phyloP scores from a whole-genome alignment of 1,140 invertebrate species.

The Drosophila nebulosa region DNA sequence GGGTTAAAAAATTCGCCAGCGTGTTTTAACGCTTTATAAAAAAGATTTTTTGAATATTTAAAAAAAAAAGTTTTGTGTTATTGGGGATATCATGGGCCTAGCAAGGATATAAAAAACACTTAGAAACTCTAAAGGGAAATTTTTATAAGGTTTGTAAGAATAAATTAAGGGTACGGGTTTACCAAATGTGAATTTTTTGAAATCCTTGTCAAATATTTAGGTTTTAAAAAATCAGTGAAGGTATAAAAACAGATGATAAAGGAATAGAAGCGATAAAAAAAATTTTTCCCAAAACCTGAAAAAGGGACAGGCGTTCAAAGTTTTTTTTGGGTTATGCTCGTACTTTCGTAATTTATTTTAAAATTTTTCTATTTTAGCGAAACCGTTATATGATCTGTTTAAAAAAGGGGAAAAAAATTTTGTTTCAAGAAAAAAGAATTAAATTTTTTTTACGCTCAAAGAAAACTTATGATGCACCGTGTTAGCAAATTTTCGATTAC shows the following conservation, averaged over 20 bases:
- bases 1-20: too few relatives aligned
- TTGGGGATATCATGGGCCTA: background rate
- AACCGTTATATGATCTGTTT: too few relatives aligned
- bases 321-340: background rate
- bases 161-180: background rate
- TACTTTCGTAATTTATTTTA: background rate
- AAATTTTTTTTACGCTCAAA: background rate
- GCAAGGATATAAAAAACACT: background rate
- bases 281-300: background rate
- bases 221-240: background rate
- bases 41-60: background rate
- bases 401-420: too few relatives aligned
- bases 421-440: background rate
- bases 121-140: too few relatives aligned
- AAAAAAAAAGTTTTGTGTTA: background rate
- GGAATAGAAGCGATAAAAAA: background rate
- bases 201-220: constrained; percentile 3
- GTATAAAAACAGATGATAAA: background rate
- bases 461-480: background rate
- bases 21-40: background rate
- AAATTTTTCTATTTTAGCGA: background rate
- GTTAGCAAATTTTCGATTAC: background rate
- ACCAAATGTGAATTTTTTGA: background rate
- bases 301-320: background rate
- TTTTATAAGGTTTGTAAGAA: background rate